Evolutionary conservation across 2,888 invertebrate genomes (phyloP).

Genomic region (Rhagium mordax): DNA sequence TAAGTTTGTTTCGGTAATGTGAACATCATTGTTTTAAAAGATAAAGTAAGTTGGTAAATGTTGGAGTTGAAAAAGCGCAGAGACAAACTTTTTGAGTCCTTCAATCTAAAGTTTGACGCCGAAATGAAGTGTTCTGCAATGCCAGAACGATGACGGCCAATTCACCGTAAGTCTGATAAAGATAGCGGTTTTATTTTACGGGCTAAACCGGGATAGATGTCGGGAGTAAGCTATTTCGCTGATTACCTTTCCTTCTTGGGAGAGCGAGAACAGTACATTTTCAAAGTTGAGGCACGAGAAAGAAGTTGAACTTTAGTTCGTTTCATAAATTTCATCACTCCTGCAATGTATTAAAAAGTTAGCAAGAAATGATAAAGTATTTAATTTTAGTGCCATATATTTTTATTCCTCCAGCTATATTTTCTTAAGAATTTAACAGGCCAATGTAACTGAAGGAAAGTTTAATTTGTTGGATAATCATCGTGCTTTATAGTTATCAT

Average conservation of each 20-base stretch:
- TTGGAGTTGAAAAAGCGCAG: slow-evolving; percentile 57
- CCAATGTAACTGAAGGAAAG: background rate
- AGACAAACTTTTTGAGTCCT: slow-evolving; percentile 58
- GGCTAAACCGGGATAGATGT: slow-evolving; percentile 46
- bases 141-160: slow-evolving; percentile 63
- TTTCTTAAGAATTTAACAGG: slow-evolving; percentile 28
- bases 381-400: slow-evolving; percentile 59
- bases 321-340: slow-evolving; percentile 60
- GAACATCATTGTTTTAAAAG: slow-evolving; percentile 34
- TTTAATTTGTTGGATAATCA: background rate
- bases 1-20: slow-evolving; percentile 29
- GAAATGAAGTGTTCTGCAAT: slow-evolving; percentile 64
- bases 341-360: slow-evolving; percentile 63
- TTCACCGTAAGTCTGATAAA: slow-evolving; percentile 55
- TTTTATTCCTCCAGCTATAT: slow-evolving; percentile 37
- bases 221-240: slow-evolving; percentile 58
- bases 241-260: slow-evolving; percentile 61
- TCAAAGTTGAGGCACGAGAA: slow-evolving; percentile 48
- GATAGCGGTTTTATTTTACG: slow-evolving; percentile 29
- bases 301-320: slow-evolving; percentile 54
- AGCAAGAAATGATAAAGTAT: slow-evolving; percentile 59
- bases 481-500: no score
- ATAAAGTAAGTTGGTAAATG: slow-evolving; percentile 48
- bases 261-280: slow-evolving; percentile 53
- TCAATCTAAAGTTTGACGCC: slow-evolving; percentile 64